These are phyloP conservation scores for Cotesia typhae DNA, from an alignment of 1,140 invertebrate species.

Conservation along the genomic window DNA sequence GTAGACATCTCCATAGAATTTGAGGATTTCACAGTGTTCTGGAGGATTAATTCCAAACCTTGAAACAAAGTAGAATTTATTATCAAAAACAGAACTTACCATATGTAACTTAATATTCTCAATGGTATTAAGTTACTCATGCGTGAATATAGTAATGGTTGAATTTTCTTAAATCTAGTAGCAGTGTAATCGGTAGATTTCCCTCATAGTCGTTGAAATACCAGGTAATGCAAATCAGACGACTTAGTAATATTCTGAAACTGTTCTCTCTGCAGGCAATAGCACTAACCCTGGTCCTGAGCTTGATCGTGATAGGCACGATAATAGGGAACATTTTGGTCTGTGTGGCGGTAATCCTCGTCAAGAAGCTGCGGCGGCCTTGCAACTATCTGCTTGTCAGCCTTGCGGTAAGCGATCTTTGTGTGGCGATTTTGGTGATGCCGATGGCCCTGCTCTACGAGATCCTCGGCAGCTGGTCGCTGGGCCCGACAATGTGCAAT, in stretches of 20 bases:
- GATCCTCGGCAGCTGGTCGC: slow-evolving; percentile 84
- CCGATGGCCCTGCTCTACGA: slow-evolving; percentile 85
- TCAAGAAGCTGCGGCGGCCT: slow-evolving; percentile 82
- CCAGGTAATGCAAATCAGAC: not conserved
- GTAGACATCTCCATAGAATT: no score
- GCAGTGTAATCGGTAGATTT: no score
- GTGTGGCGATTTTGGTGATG: slow-evolving; percentile 84
- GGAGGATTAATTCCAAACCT: no score
- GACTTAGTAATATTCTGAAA: not conserved
- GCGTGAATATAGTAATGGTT: no score
- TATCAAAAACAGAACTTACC: no score
- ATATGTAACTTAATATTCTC: no score
- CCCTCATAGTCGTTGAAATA: not conserved
- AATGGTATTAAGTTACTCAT: no score
- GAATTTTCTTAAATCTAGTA: no score
- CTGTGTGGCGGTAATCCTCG: slow-evolving; percentile 86
- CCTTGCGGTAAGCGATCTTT: slow-evolving; percentile 88
- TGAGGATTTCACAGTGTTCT: no score
- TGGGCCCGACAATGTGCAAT: slow-evolving; percentile 85
- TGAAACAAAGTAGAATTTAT: no score
- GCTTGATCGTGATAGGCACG: slow-evolving; percentile 81
- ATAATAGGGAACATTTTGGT: slow-evolving; percentile 90
- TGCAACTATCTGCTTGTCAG: slow-evolving; percentile 91
- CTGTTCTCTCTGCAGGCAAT: slow-evolving; percentile 66
- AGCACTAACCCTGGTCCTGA: slow-evolving; percentile 75